Evolutionary conservation across 2,888 invertebrate species (phyloP).

Genomic region (Rhopalosiphum nymphaeae): DNA sequence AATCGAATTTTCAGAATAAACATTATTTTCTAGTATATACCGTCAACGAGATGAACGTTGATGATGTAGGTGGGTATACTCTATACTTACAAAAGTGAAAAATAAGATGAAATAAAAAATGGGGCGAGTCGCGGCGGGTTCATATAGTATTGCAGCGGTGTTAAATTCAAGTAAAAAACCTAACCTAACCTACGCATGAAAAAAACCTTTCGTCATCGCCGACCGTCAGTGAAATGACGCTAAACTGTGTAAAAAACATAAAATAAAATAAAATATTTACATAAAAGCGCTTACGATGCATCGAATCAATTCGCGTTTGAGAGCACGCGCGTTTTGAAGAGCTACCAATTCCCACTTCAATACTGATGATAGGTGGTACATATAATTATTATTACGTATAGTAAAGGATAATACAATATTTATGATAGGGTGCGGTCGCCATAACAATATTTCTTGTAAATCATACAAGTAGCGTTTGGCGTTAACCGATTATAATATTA

Average conservation of each 20-base stretch:
- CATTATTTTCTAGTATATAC: background rate
- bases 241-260: background rate
- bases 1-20: conserved; percentile 13
- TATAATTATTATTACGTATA: background rate
- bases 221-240: background rate
- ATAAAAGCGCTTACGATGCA: background rate
- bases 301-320: background rate
- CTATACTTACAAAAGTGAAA: conserved; percentile 8
- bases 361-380: background rate
- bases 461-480: background rate
- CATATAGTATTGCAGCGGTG: background rate
- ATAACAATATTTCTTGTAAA: background rate
- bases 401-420: background rate
- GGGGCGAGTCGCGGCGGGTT: background rate
- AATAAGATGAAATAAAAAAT: conserved; percentile 8
- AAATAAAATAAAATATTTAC: background rate
- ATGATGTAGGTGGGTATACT: background rate
- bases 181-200: background rate
- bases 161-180: background rate
- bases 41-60: background rate
- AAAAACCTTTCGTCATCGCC: background rate
- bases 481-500: background rate
- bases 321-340: background rate
- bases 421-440: background rate
- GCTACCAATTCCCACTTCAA: background rate